Evolutionary conservation across 2,113 vertebrate genomes (phyloP), one percentile per base, ranked within the genome.

Genomic region (Tichodroma muraria): DNA sequence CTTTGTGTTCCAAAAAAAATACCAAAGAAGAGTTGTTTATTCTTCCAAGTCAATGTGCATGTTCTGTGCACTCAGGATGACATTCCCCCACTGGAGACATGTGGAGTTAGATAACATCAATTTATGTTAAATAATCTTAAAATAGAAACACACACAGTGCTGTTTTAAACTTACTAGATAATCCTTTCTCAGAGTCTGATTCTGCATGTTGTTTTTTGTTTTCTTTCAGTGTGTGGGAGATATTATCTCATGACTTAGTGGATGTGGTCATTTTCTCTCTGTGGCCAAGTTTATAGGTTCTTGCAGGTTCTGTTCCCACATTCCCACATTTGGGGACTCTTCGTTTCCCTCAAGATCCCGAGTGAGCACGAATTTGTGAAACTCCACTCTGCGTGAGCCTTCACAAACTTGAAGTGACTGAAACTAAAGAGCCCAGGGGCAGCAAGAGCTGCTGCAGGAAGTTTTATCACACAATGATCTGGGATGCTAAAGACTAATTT

Each of bases 111-210:
- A 85, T 63, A 95, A 77, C 71, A 93, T 78, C 76, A 82, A 88
- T 75, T 83, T 91, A 90, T 53, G 35, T 83, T 95, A 93, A 88
- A 93, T 88, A 80, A 66, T 40, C 78, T 80, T 83, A 89, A 97
- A 94, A 93, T 88, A 95, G 91, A 88, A 95, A 82, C 56, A 85
- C 27, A 73, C 42, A 79, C 30, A 75, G 72, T 20, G 27, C 24
- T 73, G 35, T 4, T 77, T 92, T 70, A 80, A 91, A 83, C 9
- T 16, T 37, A 61, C 35, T 56, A 73, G 42, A 85, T 75, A 90
- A 72, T 80, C 33, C 68, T 94, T 94, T 95, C 72, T 50, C 35
- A 80, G 27, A 56, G 59, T 27, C 88, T 60, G 59, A 27, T n/a
- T 90, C 64, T 77, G 60, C 28, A 28, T 49, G 57, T 76, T 42